These are phyloP conservation scores for Lordiphosa mommai DNA, from an alignment of 1,140 invertebrate species.

Conservation along the genomic window DNA sequence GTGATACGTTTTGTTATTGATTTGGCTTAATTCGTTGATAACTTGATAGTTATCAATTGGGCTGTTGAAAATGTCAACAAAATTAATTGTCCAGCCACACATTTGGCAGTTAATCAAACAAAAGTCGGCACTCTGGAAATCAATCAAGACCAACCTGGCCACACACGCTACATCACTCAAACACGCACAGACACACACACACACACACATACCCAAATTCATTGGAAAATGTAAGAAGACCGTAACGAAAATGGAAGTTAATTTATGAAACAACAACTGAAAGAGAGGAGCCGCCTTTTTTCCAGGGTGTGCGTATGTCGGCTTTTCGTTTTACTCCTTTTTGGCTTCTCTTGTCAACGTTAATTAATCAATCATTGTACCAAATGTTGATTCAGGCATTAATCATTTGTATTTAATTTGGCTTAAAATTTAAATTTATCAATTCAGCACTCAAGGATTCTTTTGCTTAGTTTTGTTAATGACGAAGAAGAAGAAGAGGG, in stretches of 20 bases:
- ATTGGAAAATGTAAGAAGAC: slow-evolving; percentile 66
- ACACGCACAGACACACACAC: slow-evolving; percentile 6
- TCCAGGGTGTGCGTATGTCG: slow-evolving; percentile 43
- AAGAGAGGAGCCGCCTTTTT: slow-evolving; percentile 13
- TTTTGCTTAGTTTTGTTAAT: slow-evolving; percentile 36
- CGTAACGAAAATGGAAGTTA: slow-evolving; percentile 68
- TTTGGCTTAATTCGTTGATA: too few relatives aligned
- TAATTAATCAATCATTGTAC: slow-evolving; percentile 76
- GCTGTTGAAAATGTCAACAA: slow-evolving; percentile 44
- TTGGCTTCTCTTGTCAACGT: slow-evolving; percentile 55
- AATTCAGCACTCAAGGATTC: slow-evolving; percentile 16
- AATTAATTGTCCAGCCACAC: slow-evolving; percentile 48
- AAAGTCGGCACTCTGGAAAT: slow-evolving; percentile 25
- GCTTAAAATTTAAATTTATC: too few relatives aligned
- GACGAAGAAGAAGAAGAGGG: not conserved
- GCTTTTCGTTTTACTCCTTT: slow-evolving; percentile 45
- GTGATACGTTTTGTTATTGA: too few relatives aligned
- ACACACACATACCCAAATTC: slow-evolving; percentile 45
- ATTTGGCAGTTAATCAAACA: slow-evolving; percentile 38
- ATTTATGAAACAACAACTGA: slow-evolving; percentile 70
- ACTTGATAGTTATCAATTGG: slow-evolving; percentile 47
- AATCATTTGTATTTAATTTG: slow-evolving; percentile 59
- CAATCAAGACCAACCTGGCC: slow-evolving; percentile 46
- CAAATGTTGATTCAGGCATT: slow-evolving; percentile 50
- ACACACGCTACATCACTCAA: slow-evolving; percentile 6